Evolutionary conservation across 1,140 invertebrate species (phyloP), one percentile per base, ranked within the genome.

Genomic region (Vanessa atalanta): DNA sequence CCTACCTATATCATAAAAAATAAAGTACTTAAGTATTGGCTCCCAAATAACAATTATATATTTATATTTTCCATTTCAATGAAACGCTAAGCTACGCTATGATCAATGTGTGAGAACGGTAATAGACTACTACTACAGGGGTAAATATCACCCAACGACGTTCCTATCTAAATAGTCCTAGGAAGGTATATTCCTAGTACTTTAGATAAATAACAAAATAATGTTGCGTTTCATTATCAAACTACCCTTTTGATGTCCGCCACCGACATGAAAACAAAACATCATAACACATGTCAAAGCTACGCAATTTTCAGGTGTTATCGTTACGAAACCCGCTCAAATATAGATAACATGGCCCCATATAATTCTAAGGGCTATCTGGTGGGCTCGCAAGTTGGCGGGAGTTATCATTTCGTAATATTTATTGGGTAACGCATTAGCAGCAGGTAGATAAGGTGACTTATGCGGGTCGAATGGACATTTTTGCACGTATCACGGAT

Each of bases 401-500:
- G 50, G 61, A 78, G 77, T 79, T 85, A 83, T 83, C 79, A 83
- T 83, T 80, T 83, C 75, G 75, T 76, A 76, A 79, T 83, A 83
- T 83, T 81, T 85, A 85, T 82, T 77, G 78, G 72, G 63, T 64
- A 61, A 53, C 68, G 67, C 79, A 79, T 83, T 84, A 84, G 77
- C 47, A 76, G 77, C 81, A 86, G 85, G 84, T 85, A 87, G 82
- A 83, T 84, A 82, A 76, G 16, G 79, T 83, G 83, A 86, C 70
- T 86, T 83, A 86, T 85, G 79, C 69, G 80, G 85, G 84, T 82
- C 67, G 61, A 76, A 80, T 68, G 69, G 82, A 82, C 79, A 87
- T 88, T 87, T 87, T 87, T 88, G 85, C 85, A 81, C 80, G 77
- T 83, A 72, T 72, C 68, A 57, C 51, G 53, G 61, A 71, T 69